phyloP scores from a whole-genome alignment of 1,140 invertebrate species.

The Anagrus nilaparvatae region DNA sequence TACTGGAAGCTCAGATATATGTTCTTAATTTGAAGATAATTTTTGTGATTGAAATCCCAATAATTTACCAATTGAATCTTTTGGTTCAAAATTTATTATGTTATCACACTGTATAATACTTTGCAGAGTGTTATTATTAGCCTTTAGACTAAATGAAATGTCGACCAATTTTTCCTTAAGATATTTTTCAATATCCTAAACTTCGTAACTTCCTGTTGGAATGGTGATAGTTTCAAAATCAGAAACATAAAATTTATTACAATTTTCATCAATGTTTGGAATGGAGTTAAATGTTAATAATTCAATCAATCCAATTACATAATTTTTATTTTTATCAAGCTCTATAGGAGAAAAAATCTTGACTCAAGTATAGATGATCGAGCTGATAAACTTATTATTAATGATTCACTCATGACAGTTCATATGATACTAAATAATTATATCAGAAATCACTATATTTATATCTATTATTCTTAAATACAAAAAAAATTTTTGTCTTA shows the following conservation, averaged over 20 bases:
- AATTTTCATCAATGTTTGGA: neutral
- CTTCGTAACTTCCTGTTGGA: conserved; percentile 12
- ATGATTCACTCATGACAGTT: too few relatives aligned
- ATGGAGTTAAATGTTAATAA: conserved; percentile 10
- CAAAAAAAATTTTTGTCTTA: neutral
- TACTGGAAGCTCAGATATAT: conserved; percentile 19
- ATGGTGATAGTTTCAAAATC: neutral
- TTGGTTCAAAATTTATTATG: conserved; percentile 14
- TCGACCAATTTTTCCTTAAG: conserved; percentile 5
- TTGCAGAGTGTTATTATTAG: conserved; percentile 17
- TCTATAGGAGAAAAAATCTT: conserved; percentile 18
- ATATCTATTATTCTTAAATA: conserved; percentile 6
- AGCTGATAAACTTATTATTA: conserved; percentile 14
- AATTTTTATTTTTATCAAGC: conserved; percentile 7
- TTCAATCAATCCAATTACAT: conserved; percentile 16
- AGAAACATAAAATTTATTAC: conserved; percentile 1
- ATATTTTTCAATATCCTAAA: conserved; percentile 14
- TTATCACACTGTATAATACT: conserved; percentile 14
- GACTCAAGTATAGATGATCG: conserved; percentile 12
- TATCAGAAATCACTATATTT: too few relatives aligned
- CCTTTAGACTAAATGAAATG: conserved; percentile 11
- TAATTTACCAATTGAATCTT: conserved; percentile 13
- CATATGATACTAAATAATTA: too few relatives aligned
- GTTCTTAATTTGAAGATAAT: conserved; percentile 3
- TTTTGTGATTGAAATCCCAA: conserved; percentile 16